A percentile compares a stretch with the other conserved stretches of the same genome.
Conservation (phyloP, 2,113 vertebrate species). For the Oryzias javanicus region DNA sequence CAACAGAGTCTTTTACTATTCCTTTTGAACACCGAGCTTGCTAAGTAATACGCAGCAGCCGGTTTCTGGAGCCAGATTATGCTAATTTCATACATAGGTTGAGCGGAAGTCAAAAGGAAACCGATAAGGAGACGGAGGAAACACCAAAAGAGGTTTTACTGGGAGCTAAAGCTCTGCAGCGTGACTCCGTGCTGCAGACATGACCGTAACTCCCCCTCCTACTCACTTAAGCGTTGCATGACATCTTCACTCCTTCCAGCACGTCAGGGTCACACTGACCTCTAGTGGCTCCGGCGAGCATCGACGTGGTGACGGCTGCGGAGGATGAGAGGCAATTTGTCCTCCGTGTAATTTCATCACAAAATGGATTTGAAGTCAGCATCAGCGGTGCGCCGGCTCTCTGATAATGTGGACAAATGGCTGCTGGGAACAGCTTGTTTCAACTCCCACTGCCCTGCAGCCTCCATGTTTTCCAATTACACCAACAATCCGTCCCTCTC, state of each 20-base stretch:
- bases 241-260: slow-evolving; percentile 28
- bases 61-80: slow-evolving; percentile 49
- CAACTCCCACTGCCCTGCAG: slow-evolving; percentile 19
- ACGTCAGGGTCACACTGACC: slow-evolving; percentile 61
- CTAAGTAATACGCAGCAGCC: slow-evolving; percentile 32
- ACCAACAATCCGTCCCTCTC: slow-evolving; percentile 12
- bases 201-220: slow-evolving; percentile 44
- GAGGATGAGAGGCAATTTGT: slow-evolving; percentile 43
- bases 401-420: slow-evolving; percentile 54
- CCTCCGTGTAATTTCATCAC: slow-evolving; percentile 43
- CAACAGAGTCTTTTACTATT: slow-evolving; percentile 63
- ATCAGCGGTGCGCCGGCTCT: slow-evolving; percentile 21
- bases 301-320: not conserved
- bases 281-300: slow-evolving; percentile 63
- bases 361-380: slow-evolving; percentile 59
- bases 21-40: slow-evolving; percentile 53
- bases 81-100: slow-evolving; percentile 54
- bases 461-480: slow-evolving; percentile 51
- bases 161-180: slow-evolving; percentile 28
- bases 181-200: slow-evolving; percentile 46
- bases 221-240: slow-evolving; percentile 33
- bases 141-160: slow-evolving; percentile 8
- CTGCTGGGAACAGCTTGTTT: slow-evolving; percentile 38
- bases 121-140: slow-evolving; percentile 21
- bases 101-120: slow-evolving; percentile 1